Evolutionary conservation across 2,113 vertebrate species (phyloP).

Genomic region (Hemibagrus wyckioides): DNA sequence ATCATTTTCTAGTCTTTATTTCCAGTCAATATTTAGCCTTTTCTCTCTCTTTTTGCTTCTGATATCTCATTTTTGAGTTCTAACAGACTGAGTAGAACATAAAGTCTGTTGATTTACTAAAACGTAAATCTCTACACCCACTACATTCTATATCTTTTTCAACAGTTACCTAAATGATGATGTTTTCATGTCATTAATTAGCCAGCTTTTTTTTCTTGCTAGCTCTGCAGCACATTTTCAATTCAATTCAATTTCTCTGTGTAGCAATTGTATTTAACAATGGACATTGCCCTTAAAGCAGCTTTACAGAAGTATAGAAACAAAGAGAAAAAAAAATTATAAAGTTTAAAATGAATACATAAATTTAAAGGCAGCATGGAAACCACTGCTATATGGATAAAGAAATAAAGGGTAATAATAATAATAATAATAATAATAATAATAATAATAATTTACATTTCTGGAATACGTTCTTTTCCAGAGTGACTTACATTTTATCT

Average conservation of each 20-base stretch:
- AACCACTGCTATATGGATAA: neutral
- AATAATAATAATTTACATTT: too few species aligned
- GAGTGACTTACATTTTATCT: too few species aligned
- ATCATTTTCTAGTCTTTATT: neutral
- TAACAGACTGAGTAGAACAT: neutral
- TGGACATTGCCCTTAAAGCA: too few species aligned
- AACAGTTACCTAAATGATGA: neutral
- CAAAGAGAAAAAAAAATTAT: too few species aligned
- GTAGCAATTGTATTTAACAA: too few species aligned
- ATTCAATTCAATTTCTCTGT: too few species aligned
- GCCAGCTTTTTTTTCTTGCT: neutral
- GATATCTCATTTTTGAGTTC: neutral
- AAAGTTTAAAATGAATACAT: too few species aligned
- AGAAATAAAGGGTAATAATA: neutral
- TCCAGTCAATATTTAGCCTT: neutral
- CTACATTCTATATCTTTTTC: neutral
- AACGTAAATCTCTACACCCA: neutral
- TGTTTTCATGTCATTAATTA: neutral
- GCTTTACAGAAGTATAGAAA: too few species aligned
- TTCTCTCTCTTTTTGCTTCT: neutral
- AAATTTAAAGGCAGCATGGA: neutral
- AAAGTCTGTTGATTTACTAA: neutral
- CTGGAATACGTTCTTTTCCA: too few species aligned
- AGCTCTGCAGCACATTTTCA: too few species aligned
- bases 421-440: neutral